Evolutionary conservation across 1,140 invertebrate genomes (phyloP).

Genomic region (Pogonomyrmex barbatus): DNA sequence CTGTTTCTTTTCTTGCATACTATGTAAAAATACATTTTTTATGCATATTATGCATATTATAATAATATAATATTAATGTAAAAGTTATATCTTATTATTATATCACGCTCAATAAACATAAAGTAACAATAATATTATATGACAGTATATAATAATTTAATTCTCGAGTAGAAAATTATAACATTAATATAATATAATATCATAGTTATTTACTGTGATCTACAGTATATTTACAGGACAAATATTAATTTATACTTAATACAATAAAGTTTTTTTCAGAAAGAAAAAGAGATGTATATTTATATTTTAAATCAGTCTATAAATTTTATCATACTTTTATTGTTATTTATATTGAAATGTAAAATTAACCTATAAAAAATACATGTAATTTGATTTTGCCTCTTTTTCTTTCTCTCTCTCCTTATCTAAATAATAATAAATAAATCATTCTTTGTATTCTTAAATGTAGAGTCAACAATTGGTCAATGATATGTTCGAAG

Average conservation of each 20-base stretch:
- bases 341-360: neutral
- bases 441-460: neutral
- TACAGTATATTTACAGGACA: too few relatives aligned
- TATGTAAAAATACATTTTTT: neutral
- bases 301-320: neutral
- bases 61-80: neutral
- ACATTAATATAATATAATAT: too few relatives aligned
- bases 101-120: neutral
- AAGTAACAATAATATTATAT: too few relatives aligned
- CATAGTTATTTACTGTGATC: too few relatives aligned
- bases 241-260: too few relatives aligned
- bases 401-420: neutral
- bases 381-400: neutral
- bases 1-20: neutral
- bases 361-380: neutral
- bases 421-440: conserved; percentile 6
- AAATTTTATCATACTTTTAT: neutral
- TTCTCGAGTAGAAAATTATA: too few relatives aligned
- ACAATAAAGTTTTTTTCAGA: neutral
- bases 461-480: conserved; percentile 39
- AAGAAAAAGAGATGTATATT: neutral
- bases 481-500: conserved; percentile 18
- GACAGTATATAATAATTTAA: too few relatives aligned
- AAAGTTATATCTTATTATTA: neutral
- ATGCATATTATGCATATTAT: neutral